phyloP scores from a whole-genome alignment of 2,113 vertebrate species.

The Pionites leucogaster region DNA sequence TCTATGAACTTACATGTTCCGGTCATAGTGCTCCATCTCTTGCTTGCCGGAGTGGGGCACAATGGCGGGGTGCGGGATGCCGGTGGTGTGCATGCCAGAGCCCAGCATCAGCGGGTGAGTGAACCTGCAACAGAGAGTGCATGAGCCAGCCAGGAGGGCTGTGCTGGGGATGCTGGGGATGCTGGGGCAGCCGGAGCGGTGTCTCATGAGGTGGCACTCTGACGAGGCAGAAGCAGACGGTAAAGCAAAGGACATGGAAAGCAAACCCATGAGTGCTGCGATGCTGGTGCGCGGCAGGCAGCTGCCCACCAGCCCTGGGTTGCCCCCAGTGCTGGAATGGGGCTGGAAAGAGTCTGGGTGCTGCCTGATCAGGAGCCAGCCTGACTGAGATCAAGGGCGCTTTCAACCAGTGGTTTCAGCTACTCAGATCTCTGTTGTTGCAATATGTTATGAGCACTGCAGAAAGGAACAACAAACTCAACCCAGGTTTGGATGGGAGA shows the following conservation, averaged over 20 bases:
- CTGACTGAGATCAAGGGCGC: neutral
- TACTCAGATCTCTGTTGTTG: neutral
- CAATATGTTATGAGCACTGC: neutral
- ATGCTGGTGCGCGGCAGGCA: neutral
- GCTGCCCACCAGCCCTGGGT: neutral
- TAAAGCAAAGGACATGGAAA: conserved; percentile 20
- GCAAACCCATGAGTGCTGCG: neutral
- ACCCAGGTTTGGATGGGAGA: neutral
- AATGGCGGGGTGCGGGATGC: conserved; percentile 95
- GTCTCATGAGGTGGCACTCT: neutral
- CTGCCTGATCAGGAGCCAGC: neutral
- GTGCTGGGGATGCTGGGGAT: fast-evolving
- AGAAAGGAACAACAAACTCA: conserved; percentile 15
- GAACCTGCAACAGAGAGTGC: conserved; percentile 81
- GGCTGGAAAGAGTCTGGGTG: neutral
- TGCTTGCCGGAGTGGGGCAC: conserved; percentile 93
- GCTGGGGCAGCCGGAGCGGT: neutral
- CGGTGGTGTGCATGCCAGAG: conserved; percentile 92
- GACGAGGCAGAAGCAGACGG: conserved; percentile 17
- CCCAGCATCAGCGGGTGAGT: conserved; percentile 94
- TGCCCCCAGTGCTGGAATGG: neutral
- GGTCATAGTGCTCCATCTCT: conserved; percentile 91
- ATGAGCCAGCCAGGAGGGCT: neutral
- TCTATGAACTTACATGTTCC: conserved; percentile 81
- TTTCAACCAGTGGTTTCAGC: neutral